phyloP scores from a whole-genome alignment of 2,888 invertebrate species.

The Dione juno region DNA sequence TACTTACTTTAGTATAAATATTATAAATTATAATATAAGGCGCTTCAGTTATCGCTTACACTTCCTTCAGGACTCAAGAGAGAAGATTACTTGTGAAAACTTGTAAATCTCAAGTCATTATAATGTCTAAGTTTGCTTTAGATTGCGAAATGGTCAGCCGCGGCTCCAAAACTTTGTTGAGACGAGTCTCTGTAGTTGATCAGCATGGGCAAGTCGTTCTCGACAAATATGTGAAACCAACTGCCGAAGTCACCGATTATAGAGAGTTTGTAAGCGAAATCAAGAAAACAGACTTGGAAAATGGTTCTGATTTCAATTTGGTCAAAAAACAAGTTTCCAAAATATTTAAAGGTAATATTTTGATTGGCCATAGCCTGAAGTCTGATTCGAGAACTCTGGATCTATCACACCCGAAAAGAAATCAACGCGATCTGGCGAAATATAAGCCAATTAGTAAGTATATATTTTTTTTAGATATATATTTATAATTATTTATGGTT shows the following conservation, averaged over 20 bases:
- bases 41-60: no score
- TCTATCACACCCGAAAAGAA: conserved; percentile 27
- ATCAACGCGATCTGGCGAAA: conserved; percentile 36
- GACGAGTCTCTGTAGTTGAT: conserved; percentile 35
- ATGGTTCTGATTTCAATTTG: conserved; percentile 18
- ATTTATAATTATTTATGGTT: no score
- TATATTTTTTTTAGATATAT: neutral
- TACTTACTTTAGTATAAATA: no score
- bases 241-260: conserved; percentile 33
- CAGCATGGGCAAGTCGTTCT: conserved; percentile 7
- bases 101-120: no score
- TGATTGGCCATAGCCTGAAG: conserved; percentile 37
- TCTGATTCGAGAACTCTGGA: conserved; percentile 29
- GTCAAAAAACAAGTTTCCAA: conserved; percentile 23
- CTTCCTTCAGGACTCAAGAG: no score
- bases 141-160: conserved; percentile 43
- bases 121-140: conserved; percentile 25
- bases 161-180: conserved; percentile 13
- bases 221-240: conserved; percentile 39
- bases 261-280: conserved; percentile 36
- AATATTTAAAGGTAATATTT: conserved; percentile 21
- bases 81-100: no score
- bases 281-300: neutral
- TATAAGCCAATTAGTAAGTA: conserved; percentile 38
- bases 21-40: no score